Evolutionary conservation across 2,113 vertebrate genomes (phyloP).

Genomic region (Triplophysa siluroides): DNA sequence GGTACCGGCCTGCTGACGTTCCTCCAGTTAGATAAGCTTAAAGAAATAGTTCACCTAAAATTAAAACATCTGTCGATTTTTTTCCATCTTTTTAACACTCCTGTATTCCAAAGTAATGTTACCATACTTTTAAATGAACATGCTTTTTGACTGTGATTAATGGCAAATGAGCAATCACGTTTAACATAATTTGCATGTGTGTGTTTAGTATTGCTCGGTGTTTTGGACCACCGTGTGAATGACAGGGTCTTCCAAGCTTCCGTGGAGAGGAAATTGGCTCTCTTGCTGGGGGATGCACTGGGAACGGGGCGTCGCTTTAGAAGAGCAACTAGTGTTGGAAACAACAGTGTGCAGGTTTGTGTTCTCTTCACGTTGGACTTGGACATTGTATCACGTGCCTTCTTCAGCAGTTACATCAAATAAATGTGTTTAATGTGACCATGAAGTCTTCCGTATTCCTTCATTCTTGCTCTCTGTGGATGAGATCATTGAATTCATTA

Average conservation of each 20-base stretch:
- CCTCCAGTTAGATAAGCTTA: too few relatives aligned
- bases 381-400: not conserved
- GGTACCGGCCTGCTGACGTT: conserved; percentile 68
- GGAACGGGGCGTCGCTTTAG: conserved; percentile 77
- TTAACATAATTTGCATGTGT: not conserved
- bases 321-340: conserved; percentile 84
- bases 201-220: conserved; percentile 80
- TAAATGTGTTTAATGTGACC: not conserved
- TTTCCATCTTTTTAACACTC: not conserved
- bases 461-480: not conserved
- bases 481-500: conserved; percentile 26
- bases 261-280: conserved; percentile 90
- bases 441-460: not conserved
- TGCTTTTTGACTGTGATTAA: too few relatives aligned
- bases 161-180: not conserved
- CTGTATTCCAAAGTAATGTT: not conserved
- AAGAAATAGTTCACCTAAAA: too few relatives aligned
- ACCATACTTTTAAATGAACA: not conserved
- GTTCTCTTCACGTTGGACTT: not conserved
- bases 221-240: conserved; percentile 80
- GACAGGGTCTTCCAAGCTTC: conserved; percentile 87
- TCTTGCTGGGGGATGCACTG: conserved; percentile 83
- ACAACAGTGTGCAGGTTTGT: conserved; percentile 76
- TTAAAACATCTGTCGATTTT: too few relatives aligned
- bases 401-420: not conserved